Percentiles rank a stretch among this genome's conserved stretches.
Evolutionary conservation across 2,113 vertebrate species (phyloP).

Genomic region (Amblyopsis rosae): DNA sequence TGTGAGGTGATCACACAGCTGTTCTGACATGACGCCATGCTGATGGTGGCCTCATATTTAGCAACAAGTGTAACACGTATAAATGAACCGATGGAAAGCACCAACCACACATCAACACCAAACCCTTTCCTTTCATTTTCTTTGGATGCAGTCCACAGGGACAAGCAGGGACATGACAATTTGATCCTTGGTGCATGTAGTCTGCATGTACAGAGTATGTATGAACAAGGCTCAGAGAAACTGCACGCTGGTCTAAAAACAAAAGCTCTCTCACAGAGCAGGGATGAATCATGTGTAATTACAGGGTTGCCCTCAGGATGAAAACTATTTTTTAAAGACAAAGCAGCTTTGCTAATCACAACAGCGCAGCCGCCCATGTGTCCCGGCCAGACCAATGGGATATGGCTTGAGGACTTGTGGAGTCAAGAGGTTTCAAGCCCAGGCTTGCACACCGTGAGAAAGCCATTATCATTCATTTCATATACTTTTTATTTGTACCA

Average conservation of each 20-base stretch:
- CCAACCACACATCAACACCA: slow-evolving; percentile 25
- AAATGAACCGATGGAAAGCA: slow-evolving; percentile 22
- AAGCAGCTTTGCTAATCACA: slow-evolving; percentile 62
- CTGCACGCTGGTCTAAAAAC: slow-evolving; percentile 37
- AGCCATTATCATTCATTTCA: slow-evolving; percentile 71
- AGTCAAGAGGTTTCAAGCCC: slow-evolving; percentile 72
- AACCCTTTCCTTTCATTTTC: background rate
- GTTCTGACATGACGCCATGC: slow-evolving; percentile 44
- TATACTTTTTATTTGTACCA: slow-evolving; percentile 62
- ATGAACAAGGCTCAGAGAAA: slow-evolving; percentile 18
- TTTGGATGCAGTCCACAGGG: slow-evolving; percentile 9
- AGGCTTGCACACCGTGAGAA: slow-evolving; percentile 56
- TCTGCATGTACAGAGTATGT: slow-evolving; percentile 36
- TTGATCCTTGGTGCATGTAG: slow-evolving; percentile 30
- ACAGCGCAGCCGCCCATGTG: slow-evolving; percentile 57
- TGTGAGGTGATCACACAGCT: slow-evolving; percentile 25
- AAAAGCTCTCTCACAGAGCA: slow-evolving; percentile 40
- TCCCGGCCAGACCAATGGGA: slow-evolving; percentile 56
- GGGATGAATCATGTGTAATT: slow-evolving; percentile 64
- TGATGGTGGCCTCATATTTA: slow-evolving; percentile 29
- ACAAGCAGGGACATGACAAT: background rate
- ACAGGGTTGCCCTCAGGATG: slow-evolving; percentile 56
- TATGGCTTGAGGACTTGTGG: slow-evolving; percentile 59
- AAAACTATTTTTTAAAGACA: slow-evolving; percentile 58
- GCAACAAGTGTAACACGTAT: slow-evolving; percentile 20